Conservation (phyloP, 2,888 invertebrate genomes). For the Yponomeuta plumbellus region DNA sequence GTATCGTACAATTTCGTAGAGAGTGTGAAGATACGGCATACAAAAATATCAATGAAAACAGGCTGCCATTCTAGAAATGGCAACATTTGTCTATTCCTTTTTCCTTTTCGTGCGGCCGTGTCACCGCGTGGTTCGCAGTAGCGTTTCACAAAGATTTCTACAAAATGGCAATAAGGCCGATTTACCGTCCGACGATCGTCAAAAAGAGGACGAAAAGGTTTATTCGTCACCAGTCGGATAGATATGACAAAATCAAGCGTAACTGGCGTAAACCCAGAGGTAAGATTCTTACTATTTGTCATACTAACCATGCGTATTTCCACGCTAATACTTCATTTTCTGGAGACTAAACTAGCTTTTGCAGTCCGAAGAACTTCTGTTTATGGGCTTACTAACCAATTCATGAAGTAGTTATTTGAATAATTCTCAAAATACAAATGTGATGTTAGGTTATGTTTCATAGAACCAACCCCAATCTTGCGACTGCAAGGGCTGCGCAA, state of each 20-base stretch:
- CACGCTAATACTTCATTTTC: background rate
- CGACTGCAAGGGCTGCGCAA: background rate
- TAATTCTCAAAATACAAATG: background rate
- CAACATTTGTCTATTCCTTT: slow-evolving; percentile 59
- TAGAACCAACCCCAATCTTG: background rate
- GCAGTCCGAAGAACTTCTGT: background rate
- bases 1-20: too few relatives aligned
- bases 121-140: slow-evolving; percentile 74
- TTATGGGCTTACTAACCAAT: background rate
- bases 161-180: slow-evolving; percentile 93
- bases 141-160: slow-evolving; percentile 57
- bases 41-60: slow-evolving; percentile 37
- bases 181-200: slow-evolving; percentile 91
- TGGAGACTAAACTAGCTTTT: background rate
- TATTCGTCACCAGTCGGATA: slow-evolving; percentile 98
- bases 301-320: slow-evolving; percentile 17
- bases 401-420: background rate
- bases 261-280: slow-evolving; percentile 99
- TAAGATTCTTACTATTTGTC: slow-evolving; percentile 32
- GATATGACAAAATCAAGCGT: slow-evolving; percentile 96
- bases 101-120: slow-evolving; percentile 74
- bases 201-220: slow-evolving; percentile 99
- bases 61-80: slow-evolving; percentile 52
- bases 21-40: too few relatives aligned
- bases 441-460: slow-evolving; percentile 14